phyloP scores from a whole-genome alignment of 2,113 vertebrate species.

The Salvelinus fontinalis region DNA sequence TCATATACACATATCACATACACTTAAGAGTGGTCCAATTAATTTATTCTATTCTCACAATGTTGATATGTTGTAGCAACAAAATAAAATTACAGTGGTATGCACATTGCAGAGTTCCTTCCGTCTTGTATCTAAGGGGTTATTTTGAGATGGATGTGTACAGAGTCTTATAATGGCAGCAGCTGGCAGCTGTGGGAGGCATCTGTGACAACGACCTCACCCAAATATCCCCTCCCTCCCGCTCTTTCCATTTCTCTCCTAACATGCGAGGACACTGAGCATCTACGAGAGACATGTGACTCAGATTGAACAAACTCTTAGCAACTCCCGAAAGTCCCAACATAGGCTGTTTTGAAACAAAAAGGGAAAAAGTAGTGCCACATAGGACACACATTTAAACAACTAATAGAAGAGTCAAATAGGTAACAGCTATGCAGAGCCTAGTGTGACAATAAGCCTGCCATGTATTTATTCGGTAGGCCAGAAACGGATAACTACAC shows the following conservation, averaged over 20 bases:
- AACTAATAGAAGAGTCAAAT: not conserved
- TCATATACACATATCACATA: too few relatives aligned
- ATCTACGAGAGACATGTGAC: conserved; percentile 67
- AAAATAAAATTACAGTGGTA: conserved; percentile 18
- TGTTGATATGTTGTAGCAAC: conserved; percentile 2
- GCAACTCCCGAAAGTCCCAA: not conserved
- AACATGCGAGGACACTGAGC: conserved; percentile 14
- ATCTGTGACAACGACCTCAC: conserved; percentile 45
- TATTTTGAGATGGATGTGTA: conserved; percentile 62
- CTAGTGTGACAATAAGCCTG: conserved; percentile 23
- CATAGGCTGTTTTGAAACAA: conserved; percentile 16
- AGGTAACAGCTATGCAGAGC: conserved; percentile 14
- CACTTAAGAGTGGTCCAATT: not conserved
- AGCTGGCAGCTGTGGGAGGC: conserved; percentile 32
- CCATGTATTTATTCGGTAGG: not conserved
- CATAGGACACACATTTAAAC: not conserved
- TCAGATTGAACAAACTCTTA: conserved; percentile 45
- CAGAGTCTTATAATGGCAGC: conserved; percentile 43
- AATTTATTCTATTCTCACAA: not conserved
- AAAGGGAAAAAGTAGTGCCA: not conserved
- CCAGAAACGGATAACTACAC: conserved; percentile 25
- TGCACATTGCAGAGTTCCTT: conserved; percentile 14
- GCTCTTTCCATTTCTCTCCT: not conserved
- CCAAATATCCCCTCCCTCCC: conserved; percentile 25
- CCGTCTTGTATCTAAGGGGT: conserved; percentile 43